A percentile compares a stretch with the other conserved stretches of the same genome.
These are phyloP conservation scores for Drosophila serrata DNA, from an alignment of 1,140 invertebrate species.

Conservation along the genomic window DNA sequence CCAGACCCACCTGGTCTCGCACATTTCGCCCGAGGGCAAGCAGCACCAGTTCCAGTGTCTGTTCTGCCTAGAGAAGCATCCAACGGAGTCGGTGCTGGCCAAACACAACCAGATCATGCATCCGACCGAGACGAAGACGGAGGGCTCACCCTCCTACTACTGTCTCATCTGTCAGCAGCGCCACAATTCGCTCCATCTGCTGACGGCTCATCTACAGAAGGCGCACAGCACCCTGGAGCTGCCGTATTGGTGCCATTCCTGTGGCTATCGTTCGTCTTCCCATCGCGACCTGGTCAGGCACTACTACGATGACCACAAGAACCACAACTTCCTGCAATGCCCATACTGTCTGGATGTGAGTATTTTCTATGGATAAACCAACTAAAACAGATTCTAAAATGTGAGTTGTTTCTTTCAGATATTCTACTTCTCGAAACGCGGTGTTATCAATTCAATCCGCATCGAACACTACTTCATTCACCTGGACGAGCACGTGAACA, in stretches of 20 bases:
- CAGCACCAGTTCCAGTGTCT: conserved; percentile 86
- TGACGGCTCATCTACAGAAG: conserved; percentile 91
- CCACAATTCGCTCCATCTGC: conserved; percentile 87
- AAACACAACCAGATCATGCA: conserved; percentile 87
- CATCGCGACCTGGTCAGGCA: conserved; percentile 91
- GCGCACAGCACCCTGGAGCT: conserved; percentile 91
- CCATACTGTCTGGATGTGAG: conserved; percentile 90
- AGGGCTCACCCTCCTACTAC: conserved; percentile 86
- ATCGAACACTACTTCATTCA: conserved; percentile 78
- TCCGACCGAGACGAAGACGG: conserved; percentile 87
- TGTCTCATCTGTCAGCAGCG: conserved; percentile 89
- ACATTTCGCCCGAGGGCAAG: conserved; percentile 86
- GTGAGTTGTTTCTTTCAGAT: conserved; percentile 45
- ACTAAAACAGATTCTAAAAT: background rate
- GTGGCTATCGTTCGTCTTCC: conserved; percentile 90
- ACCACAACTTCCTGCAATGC: conserved; percentile 89
- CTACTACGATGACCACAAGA: conserved; percentile 89
- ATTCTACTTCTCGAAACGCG: conserved; percentile 76
- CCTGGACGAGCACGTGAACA: conserved; percentile 68
- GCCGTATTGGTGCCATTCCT: conserved; percentile 92
- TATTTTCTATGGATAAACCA: background rate
- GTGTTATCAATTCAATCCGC: conserved; percentile 60
- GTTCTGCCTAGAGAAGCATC: conserved; percentile 87
- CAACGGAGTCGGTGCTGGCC: conserved; percentile 85
- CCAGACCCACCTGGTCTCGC: conserved; percentile 90